Evolutionary conservation across 2,113 vertebrate species (phyloP).

Genomic region (Telmatochromis sp.): DNA sequence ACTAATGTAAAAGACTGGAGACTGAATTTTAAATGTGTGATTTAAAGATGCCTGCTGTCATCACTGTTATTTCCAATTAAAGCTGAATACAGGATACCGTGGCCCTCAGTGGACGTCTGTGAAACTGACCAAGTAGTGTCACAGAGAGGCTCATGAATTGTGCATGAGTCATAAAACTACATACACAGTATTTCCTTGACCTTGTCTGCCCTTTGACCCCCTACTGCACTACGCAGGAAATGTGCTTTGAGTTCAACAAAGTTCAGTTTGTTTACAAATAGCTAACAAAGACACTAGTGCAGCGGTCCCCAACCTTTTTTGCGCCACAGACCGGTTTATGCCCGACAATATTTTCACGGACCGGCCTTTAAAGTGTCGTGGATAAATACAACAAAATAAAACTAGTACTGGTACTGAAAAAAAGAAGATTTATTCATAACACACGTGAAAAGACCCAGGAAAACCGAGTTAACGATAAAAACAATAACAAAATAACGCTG

Average conservation of each 20-base stretch:
- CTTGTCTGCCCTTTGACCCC: background rate
- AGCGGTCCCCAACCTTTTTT: fast-evolving
- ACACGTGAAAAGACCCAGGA: too few relatives aligned
- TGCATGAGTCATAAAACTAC: background rate
- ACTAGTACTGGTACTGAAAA: fast-evolving
- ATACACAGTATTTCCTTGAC: background rate
- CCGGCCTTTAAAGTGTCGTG: fast-evolving
- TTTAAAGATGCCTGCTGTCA: constrained; percentile 15
- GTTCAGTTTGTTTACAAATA: background rate
- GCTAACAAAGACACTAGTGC: background rate
- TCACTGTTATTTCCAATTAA: background rate
- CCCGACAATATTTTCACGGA: too few relatives aligned
- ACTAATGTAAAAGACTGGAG: background rate
- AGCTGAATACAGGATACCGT: background rate
- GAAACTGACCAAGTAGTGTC: too few relatives aligned
- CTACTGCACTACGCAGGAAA: background rate
- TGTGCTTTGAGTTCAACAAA: background rate
- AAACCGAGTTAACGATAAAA: fast-evolving
- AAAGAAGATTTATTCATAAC: too few relatives aligned
- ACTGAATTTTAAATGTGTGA: background rate
- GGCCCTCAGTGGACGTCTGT: background rate
- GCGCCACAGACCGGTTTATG: fast-evolving
- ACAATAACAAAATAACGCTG: too few relatives aligned
- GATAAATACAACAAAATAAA: too few relatives aligned
- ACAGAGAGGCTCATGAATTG: too few relatives aligned